Base-by-base conservation (phyloP, 2,797 vertebrate genomes). In the Zenarchopterus dispar region DNA sequence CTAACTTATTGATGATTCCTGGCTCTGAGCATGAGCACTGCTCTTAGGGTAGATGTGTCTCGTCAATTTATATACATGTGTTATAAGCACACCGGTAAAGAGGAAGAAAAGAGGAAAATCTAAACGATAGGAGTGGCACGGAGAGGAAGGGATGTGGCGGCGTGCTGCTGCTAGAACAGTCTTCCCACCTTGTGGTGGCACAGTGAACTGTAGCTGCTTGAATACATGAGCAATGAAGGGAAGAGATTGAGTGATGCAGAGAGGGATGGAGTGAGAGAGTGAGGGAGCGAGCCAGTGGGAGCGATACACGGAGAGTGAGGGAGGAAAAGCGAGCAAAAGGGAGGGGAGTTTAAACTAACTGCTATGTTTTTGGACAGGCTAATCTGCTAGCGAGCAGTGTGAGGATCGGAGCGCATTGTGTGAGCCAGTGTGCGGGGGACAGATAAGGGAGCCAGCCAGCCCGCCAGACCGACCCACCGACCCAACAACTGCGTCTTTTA, bases 351-450 rank as follows among this genome's bases (percentile, higher is more conserved):
- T 98, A 97, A 97, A 96, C 96, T 94, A 97, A 96, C 96, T 98
- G 96, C 96, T 97, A 99, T 98, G 97, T 97, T 94, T 97, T 98
- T 95, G 96, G 96, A 97, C 94, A 96, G 96, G 95, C 95, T 97
- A 96, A 96, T 98, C 95, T 97, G 95, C 94, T 95, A 96, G 95
- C 93, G 95, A 97, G 96, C 96, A 94, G 96, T 95, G 93, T 95
- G 95, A 96, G 93, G 95, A 96, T 96, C 94, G 96, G 94, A 97
- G 93, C 92, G 93, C 95, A 95, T 95, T 95, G 95, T 96, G 92
- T 87, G 94, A 95, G 95, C 88, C 90, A 92, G 93, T 92, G 94
- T 94, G 94, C 86, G 90, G 91, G 90, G 92, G 91, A 93, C 81
- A 92, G 93, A 98, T 97, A 96, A 97, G 95, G 94, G 92, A 95